These are phyloP conservation scores for Dynastes maya DNA, from an alignment of 2,888 invertebrate species.

Conservation along the genomic window DNA sequence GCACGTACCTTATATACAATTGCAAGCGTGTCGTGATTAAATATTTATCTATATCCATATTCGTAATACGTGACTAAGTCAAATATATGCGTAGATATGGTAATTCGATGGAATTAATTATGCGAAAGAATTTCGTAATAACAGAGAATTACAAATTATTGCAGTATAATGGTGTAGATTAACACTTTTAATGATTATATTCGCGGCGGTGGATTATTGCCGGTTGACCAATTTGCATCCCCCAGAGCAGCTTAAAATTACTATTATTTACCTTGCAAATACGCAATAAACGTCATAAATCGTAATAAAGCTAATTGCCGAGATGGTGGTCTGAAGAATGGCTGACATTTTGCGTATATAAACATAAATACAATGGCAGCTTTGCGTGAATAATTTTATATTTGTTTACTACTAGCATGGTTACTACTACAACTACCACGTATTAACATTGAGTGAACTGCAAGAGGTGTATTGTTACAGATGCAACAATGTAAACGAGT, in stretches of 20 bases:
- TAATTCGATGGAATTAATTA: constrained; percentile 20
- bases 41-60: constrained; percentile 11
- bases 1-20: neutral
- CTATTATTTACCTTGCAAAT: constrained; percentile 36
- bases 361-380: constrained; percentile 6
- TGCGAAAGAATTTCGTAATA: constrained; percentile 38
- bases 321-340: constrained; percentile 18
- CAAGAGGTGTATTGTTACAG: too few species aligned
- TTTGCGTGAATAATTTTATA: neutral
- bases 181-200: constrained; percentile 27
- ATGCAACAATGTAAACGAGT: too few species aligned
- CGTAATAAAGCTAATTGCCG: constrained; percentile 36
- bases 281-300: constrained; percentile 33
- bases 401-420: neutral
- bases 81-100: constrained; percentile 16
- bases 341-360: constrained; percentile 27
- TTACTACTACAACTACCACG: too few species aligned
- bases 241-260: constrained; percentile 6
- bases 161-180: constrained; percentile 37
- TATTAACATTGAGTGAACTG: too few species aligned
- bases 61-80: neutral
- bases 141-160: constrained; percentile 35
- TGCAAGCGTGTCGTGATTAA: constrained; percentile 16
- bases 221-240: constrained; percentile 26
- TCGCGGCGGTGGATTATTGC: constrained; percentile 26